Percentiles rank a stretch among this genome's conserved stretches.
These are phyloP conservation scores for Phoeniculus purpureus DNA, from an alignment of 2,797 vertebrate genomes.

Conservation along the genomic window DNA sequence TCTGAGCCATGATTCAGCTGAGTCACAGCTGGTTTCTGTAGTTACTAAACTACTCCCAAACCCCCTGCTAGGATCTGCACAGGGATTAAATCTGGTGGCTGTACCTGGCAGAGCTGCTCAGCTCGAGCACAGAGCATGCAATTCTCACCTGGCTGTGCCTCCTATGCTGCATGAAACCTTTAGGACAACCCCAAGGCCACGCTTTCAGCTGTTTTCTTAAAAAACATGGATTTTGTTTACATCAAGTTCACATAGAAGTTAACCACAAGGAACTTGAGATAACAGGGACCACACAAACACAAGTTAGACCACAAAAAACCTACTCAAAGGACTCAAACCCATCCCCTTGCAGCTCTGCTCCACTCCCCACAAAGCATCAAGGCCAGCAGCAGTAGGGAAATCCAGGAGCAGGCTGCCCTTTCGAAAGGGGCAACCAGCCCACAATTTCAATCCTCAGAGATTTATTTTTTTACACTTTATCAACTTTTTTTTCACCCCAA, in stretches of 20 bases:
- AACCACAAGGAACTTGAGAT: neutral
- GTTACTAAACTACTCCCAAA: conserved; percentile 16
- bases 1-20: neutral
- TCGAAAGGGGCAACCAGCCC: neutral
- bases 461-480: neutral
- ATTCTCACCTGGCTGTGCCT: neutral
- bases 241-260: neutral
- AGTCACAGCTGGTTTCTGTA: conserved; percentile 8
- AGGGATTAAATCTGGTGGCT: conserved; percentile 14
- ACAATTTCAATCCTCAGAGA: neutral
- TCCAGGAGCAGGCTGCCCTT: fast-evolving
- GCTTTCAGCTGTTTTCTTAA: neutral
- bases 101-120: neutral
- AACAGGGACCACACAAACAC: neutral
- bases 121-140: neutral
- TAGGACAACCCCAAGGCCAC: neutral
- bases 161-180: neutral
- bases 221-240: neutral
- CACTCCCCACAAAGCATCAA: fast-evolving
- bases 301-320: neutral
- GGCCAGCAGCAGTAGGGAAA: neutral
- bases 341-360: neutral
- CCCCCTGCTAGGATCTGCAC: neutral
- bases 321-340: neutral
- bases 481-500: neutral